phyloP scores from a whole-genome alignment of 2,797 vertebrate genomes.

The Acanthornis magna region DNA sequence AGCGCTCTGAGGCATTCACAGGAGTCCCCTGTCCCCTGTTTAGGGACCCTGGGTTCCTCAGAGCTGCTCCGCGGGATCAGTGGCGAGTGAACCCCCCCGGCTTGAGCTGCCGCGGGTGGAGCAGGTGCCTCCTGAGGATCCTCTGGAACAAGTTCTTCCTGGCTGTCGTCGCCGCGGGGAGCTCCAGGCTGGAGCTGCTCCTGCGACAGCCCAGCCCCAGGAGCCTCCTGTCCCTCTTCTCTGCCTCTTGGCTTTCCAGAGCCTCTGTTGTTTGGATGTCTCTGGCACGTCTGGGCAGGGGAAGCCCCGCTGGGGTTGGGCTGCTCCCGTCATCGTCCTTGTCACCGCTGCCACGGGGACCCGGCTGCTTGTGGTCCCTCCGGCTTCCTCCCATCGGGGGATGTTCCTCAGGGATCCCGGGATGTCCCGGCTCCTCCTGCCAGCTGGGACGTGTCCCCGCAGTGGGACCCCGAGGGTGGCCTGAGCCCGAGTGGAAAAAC shows the following conservation, averaged over 20 bases:
- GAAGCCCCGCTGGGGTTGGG: not conserved
- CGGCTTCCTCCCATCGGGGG: accelerated
- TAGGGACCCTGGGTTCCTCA: not conserved
- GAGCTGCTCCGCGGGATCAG: not conserved
- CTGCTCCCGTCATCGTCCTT: accelerated
- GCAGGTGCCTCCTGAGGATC: constrained; percentile 11
- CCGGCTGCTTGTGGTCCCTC: not conserved
- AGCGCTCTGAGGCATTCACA: not conserved
- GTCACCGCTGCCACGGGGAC: not conserved
- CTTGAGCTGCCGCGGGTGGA: not conserved
- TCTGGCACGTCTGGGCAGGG: not conserved
- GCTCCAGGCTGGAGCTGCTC: not conserved
- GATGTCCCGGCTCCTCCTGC: not conserved
- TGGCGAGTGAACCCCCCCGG: not conserved
- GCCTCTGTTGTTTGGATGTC: not conserved
- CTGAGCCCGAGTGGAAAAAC: not conserved
- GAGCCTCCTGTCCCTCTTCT: not conserved
- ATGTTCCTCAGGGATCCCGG: not conserved
- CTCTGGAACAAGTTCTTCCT: not conserved
- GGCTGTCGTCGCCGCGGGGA: not conserved
- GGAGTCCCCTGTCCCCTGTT: not conserved
- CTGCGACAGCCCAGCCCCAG: not conserved
- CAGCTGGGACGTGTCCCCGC: not conserved
- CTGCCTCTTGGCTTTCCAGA: not conserved
- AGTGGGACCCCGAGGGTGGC: not conserved